A percentile compares a stretch with the other conserved stretches of the same genome.
phyloP scores from a whole-genome alignment of 2,797 vertebrate species.

The Numenius phaeopus region DNA sequence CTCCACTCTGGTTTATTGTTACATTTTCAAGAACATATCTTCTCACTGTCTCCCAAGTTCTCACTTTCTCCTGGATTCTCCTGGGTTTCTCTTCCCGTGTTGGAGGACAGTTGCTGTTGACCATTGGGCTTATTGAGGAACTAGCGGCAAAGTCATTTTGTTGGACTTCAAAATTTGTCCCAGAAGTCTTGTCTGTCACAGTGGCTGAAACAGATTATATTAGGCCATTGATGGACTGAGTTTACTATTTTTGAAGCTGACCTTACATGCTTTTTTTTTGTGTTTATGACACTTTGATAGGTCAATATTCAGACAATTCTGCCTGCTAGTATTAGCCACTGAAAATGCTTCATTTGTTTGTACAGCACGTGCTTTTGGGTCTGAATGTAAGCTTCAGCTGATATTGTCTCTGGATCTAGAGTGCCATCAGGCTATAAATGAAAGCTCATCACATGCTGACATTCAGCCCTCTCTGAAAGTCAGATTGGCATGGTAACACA shows the following conservation, averaged over 20 bases:
- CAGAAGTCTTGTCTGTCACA: not conserved
- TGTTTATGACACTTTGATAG: not conserved
- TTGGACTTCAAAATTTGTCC: not conserved
- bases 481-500: slow-evolving; percentile 33
- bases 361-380: rapidly evolving
- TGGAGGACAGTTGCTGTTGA: not conserved
- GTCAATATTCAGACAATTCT: not conserved
- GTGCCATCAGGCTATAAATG: not conserved
- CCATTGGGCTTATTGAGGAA: not conserved
- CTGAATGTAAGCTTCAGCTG: not conserved
- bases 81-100: not conserved
- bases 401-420: not conserved
- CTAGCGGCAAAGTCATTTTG: not conserved
- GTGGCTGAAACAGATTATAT: not conserved
- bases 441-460: slow-evolving; percentile 9
- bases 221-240: not conserved
- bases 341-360: not conserved
- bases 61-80: not conserved
- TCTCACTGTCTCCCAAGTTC: not conserved
- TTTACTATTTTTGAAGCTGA: not conserved
- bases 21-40: not conserved
- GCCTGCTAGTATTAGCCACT: not conserved
- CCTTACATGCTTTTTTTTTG: not conserved
- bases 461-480: not conserved
- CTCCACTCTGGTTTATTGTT: not conserved